Evolutionary conservation across 2,797 vertebrate species (phyloP), one percentile per base, ranked within the genome.

Genomic region (Neoniphon sammara): DNA sequence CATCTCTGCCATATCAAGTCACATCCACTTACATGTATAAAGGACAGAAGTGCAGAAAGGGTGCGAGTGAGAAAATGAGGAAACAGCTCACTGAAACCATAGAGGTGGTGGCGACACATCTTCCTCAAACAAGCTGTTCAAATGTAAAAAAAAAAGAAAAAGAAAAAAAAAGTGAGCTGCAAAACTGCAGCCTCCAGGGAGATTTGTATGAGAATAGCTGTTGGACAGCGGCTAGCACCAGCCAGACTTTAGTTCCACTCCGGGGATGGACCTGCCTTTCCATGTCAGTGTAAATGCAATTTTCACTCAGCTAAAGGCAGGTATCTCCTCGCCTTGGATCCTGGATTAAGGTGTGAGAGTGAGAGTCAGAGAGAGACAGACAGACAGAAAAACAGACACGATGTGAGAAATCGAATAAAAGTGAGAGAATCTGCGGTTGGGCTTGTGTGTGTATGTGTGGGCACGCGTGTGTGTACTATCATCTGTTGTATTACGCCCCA

Each of bases 201-300:
- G 53, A 71, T 74, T 75, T 79, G 69, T 75, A 83, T 85, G 82
- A 90, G 73, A 83, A 81, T 62, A 78, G 78, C 85, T 88, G 73
- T 69, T 85, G 79, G 75, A 83, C 66, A 86, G 67, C 49, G 15
- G 81, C 75, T 9, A 74, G 69, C 56, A 56, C 44, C 66, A 79
- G 82, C 78, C 74, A 70, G 67, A 85, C 79, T 84, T 90, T 74
- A 83, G 85, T 90, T 87, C 80, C 85, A 86, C 85, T 87, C 84
- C 75, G 69, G 84, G 88, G 86, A 83, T 54, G 84, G 80, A 76
- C 77, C 80, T 76, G 78, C 85, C 87, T 84, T 80, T 83, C 81
- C 78, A 78, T 80, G 82, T 91, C 90, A 85, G 82, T 75, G 77
- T 81, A 91, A 91, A 92, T 91, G 86, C 82, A 91, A 92, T 91